Base-by-base conservation (phyloP, 1,140 invertebrate species). In the Cotesia vestalis region DNA sequence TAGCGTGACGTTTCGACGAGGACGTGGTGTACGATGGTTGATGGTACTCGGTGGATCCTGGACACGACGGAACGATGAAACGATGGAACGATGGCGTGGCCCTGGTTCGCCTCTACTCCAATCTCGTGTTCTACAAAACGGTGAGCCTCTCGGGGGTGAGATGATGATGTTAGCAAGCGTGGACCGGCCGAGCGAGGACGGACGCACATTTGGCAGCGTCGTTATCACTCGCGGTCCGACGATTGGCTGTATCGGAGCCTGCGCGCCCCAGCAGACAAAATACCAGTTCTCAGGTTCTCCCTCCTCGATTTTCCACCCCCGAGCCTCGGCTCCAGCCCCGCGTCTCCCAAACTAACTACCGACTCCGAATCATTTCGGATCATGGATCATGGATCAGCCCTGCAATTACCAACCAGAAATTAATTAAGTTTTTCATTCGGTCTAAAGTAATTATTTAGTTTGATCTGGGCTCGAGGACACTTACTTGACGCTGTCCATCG, bases 231-330 rank as follows among this genome's bases (percentile, higher is more conserved):
- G 84, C 83, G 84, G 79, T 83, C 82, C 84, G 83, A 79, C 84
- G 84, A 87, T 86, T 86, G 85, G 85, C 83, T 85, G 85, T 83
- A 85, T 85, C 81, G 83, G 85, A 87, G 85, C 79, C 84, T 85
- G 85, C 84, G 85, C 85, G 79, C 76, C 81, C 12, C 38, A 35
- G 11, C 40, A 46, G 40, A 46, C 40, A 46, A 46, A 46, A 46
- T 46, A 27, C 27, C 27, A 27, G 40, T 46, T 46, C 5, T 40
- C 71, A 12, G 14, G 38, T 62, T 64, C 73, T 20, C 46, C 36
- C 36, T 71, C 38, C 35, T 40, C 69, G 61, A 68, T 60, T 60
- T 59, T 14, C 60, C 72, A 69, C 69, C 70, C 36, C 40, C 66
- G 62, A 12, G 63, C 62, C 62, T 62, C 71, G 68, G 36, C 35